phyloP scores from a whole-genome alignment of 2,797 vertebrate species.

The Pipistrellus pipistrellus region DNA sequence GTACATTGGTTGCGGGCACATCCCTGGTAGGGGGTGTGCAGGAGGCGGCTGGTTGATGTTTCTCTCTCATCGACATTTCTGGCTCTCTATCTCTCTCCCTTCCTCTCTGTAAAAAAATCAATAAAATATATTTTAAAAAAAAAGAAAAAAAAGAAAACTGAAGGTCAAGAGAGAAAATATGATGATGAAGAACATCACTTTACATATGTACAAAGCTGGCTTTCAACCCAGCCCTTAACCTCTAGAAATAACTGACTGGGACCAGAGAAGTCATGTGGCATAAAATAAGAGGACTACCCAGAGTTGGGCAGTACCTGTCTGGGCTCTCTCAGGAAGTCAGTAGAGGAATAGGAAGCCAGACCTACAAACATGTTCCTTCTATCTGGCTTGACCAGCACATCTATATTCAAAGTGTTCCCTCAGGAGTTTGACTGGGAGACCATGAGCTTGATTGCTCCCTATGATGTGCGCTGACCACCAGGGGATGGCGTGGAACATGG shows the following conservation, averaged over 20 bases:
- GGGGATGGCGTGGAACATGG: too few relatives aligned
- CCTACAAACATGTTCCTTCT: neutral
- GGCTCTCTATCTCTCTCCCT: too few relatives aligned
- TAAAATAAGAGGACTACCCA: neutral
- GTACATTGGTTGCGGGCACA: too few relatives aligned
- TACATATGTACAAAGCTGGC: neutral
- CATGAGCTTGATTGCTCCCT: too few relatives aligned
- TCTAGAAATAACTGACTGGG: neutral
- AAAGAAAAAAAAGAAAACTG: neutral
- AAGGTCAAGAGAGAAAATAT: neutral
- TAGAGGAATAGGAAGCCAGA: neutral
- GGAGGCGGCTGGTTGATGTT: too few relatives aligned
- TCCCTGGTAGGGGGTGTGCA: too few relatives aligned
- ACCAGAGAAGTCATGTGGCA: neutral
- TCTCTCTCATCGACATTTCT: too few relatives aligned
- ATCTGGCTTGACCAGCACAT: neutral
- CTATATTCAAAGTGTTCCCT: too few relatives aligned
- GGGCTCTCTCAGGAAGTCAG: neutral
- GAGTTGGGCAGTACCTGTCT: accelerated
- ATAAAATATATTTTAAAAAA: too few relatives aligned
- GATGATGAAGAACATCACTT: neutral
- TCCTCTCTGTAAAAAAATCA: too few relatives aligned
- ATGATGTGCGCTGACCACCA: too few relatives aligned
- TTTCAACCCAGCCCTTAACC: neutral
- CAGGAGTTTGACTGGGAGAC: too few relatives aligned